Base-by-base conservation (phyloP, 2,888 invertebrate genomes). In the Perithous albicinctus region DNA sequence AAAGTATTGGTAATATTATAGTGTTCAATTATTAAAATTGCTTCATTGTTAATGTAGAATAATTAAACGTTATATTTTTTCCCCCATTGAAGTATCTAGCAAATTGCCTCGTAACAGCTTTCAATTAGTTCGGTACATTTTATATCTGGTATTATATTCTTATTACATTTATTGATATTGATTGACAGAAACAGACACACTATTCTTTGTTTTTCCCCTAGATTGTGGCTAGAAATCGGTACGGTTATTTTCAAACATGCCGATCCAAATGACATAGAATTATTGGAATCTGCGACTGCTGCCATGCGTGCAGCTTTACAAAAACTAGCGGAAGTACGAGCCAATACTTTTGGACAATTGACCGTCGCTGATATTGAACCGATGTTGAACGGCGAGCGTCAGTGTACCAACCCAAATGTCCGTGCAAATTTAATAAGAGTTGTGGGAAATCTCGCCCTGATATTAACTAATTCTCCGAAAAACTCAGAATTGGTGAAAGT, bases 271-370 rank as follows among this genome's bases (percentile, higher is more conserved):
- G 94, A 95, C 86, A 87, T 93, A 0, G 93, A 94, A 54, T 90
- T 96, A 18, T 87, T 96, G 51, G 97, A 96, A 89, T 95, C 96
- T 0, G 94, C 95, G 1, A 96, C 96, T 0, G 95, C 96, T 2
- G 95, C 96, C 0, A 95, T 97, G 95, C 94, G 96, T 85, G 96
- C 96, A n/a, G 94, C 96, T 0, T 92, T 96, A 51, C 95, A 96
- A 88, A 95, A 95, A 93, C 93, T 96, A 63, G 95, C 95, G 84
- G 91, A 93, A 23, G 90, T 91, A 1, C 91, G 93, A 59, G 91
- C 92, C 3, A 88, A 93, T 80, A 92, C 94, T 51, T 95, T 95
- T 84, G 93, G 93, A 85, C 93, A 94, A 85, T 93, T 95, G 87
- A 94, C 94, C 5, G 87, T 94, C 67, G 93, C 93, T 61, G 95